A percentile compares a stretch with the other conserved stretches of the same genome.
These are phyloP conservation scores for Fratercula arctica DNA, from an alignment of 2,797 vertebrate species.

Conservation along the genomic window DNA sequence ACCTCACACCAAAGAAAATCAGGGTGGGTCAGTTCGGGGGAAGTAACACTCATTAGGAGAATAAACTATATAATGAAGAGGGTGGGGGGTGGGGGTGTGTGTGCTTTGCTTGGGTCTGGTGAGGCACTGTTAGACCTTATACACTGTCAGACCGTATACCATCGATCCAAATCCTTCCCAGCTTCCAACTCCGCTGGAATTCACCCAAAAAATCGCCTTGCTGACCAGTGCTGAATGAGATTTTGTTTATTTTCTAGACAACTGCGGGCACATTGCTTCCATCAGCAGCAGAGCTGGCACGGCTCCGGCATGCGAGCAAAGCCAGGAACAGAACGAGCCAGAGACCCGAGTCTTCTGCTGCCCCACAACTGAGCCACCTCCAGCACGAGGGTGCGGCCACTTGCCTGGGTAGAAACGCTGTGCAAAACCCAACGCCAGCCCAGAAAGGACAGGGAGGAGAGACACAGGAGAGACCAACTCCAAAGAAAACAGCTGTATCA, in stretches of 20 bases:
- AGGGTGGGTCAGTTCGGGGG: background rate
- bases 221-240: background rate
- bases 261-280: background rate
- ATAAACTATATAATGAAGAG: background rate
- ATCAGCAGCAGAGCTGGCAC: slow-evolving; percentile 26
- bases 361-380: background rate
- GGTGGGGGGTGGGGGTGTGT: background rate
- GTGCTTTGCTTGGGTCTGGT: background rate
- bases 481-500: background rate
- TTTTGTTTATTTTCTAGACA: background rate
- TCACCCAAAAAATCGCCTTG: background rate
- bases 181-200: background rate
- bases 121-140: background rate
- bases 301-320: background rate
- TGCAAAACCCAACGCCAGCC: background rate
- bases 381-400: background rate
- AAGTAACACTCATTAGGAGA: background rate
- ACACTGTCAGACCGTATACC: background rate
- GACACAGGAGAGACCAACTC: background rate
- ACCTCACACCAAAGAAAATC: background rate
- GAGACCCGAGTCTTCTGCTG: background rate
- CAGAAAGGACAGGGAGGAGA: background rate
- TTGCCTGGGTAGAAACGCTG: background rate
- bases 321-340: background rate
- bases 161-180: background rate